A percentile compares a stretch with the other conserved stretches of the same genome.
Conservation (phyloP, 2,113 vertebrate genomes). For the Jaculus jaculus region DNA sequence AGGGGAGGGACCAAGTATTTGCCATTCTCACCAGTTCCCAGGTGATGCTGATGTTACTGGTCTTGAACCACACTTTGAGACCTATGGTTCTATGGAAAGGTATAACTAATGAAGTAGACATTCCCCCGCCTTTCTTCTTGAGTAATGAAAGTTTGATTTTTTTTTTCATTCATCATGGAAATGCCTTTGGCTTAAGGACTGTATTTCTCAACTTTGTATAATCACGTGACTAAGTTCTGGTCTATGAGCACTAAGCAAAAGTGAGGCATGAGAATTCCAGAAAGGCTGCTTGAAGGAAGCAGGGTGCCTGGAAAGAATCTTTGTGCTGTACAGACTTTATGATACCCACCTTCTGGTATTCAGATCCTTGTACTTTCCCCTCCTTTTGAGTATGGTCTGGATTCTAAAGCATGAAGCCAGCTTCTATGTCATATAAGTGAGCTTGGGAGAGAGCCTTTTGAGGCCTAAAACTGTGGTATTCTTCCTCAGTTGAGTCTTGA, state of each 20-base stretch:
- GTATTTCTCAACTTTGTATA: not conserved
- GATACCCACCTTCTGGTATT: not conserved
- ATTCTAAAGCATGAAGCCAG: not conserved
- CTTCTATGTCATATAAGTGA: not conserved
- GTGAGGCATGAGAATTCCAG: not conserved
- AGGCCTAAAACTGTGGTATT: not conserved
- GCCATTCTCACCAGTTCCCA: conserved; percentile 26
- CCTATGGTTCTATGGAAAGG: not conserved
- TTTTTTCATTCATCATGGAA: not conserved
- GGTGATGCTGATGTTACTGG: not conserved
- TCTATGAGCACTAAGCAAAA: conserved; percentile 1
- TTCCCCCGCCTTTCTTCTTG: not conserved
- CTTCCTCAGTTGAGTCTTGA: not conserved
- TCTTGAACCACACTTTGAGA: conserved; percentile 28
- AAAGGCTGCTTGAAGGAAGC: conserved; percentile 14
- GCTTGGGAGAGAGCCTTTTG: not conserved
- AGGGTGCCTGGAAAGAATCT: not conserved
- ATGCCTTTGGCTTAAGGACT: not conserved
- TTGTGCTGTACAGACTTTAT: not conserved
- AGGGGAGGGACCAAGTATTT: not conserved
- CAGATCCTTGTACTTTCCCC: not conserved
- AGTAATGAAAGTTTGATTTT: conserved; percentile 13
- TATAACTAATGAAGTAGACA: not conserved
- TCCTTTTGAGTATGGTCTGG: not conserved
- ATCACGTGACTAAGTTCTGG: not conserved